Evolutionary conservation across 2,888 invertebrate genomes (phyloP).

Genomic region (Hipparchia semele): DNA sequence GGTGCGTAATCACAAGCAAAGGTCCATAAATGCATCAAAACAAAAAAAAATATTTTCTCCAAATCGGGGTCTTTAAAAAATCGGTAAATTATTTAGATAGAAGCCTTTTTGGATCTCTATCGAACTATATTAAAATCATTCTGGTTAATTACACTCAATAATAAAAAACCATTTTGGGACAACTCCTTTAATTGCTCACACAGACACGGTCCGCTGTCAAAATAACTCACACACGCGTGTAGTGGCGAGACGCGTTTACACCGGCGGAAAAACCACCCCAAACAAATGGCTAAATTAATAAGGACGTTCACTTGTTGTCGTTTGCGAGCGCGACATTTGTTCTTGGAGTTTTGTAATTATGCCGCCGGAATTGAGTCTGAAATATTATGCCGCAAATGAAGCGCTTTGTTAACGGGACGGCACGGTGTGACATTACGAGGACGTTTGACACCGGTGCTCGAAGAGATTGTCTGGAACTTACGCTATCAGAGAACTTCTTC

Average conservation of each 20-base stretch:
- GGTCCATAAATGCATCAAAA: too few relatives aligned
- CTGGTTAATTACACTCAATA: too few relatives aligned
- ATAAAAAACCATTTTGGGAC: too few relatives aligned
- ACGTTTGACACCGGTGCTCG: background rate
- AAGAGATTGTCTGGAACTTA: constrained; percentile 1
- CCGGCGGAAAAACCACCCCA: constrained; percentile 74
- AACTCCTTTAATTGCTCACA: constrained; percentile 83
- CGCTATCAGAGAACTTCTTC: too few relatives aligned
- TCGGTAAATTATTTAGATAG: too few relatives aligned
- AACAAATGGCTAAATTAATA: constrained; percentile 78
- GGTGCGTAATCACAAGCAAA: too few relatives aligned
- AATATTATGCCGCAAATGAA: constrained; percentile 45
- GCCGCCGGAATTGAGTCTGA: constrained; percentile 44
- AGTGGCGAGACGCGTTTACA: constrained; percentile 66
- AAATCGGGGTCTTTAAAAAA: too few relatives aligned
- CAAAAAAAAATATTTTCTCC: too few relatives aligned
- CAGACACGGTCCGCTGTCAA: constrained; percentile 58
- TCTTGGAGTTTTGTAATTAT: constrained; percentile 56
- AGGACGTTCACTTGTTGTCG: constrained; percentile 69
- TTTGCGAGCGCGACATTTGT: constrained; percentile 40
- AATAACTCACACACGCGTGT: constrained; percentile 56
- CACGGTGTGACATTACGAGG: background rate
- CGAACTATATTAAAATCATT: too few relatives aligned
- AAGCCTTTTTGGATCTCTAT: too few relatives aligned
- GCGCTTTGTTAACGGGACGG: constrained; percentile 39